Conservation (phyloP, 2,113 vertebrate species). For the Phaetusa simplex region DNA sequence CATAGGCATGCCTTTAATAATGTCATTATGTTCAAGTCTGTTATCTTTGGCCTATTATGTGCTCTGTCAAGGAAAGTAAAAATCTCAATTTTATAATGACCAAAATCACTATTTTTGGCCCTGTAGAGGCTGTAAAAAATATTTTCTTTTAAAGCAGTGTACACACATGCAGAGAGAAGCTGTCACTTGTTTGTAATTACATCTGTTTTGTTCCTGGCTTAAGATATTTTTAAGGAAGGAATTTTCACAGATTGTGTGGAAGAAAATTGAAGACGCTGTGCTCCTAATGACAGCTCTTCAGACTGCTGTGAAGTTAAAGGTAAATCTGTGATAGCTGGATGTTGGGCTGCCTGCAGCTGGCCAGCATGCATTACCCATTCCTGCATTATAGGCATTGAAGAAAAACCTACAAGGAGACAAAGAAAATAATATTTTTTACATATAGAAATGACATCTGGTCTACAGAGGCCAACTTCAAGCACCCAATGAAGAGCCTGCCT, state of each 20-base stretch:
- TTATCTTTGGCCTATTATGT: neutral
- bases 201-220: neutral
- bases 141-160: neutral
- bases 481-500: neutral
- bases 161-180: neutral
- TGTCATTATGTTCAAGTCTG: neutral
- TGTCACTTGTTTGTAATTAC: neutral
- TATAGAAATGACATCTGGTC: neutral
- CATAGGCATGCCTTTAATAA: neutral
- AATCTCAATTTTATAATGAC: neutral
- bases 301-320: neutral
- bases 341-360: neutral
- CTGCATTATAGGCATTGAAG: fast-evolving
- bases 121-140: neutral
- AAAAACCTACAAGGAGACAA: neutral
- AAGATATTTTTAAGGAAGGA: neutral
- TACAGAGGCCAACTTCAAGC: neutral
- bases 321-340: neutral
- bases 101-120: neutral
- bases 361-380: neutral
- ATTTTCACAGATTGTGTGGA: neutral
- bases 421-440: neutral
- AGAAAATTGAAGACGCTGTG: neutral
- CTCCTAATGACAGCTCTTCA: neutral
- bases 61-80: neutral